Evolutionary conservation across 2,113 vertebrate species (phyloP).

Genomic region (Lagopus muta): DNA sequence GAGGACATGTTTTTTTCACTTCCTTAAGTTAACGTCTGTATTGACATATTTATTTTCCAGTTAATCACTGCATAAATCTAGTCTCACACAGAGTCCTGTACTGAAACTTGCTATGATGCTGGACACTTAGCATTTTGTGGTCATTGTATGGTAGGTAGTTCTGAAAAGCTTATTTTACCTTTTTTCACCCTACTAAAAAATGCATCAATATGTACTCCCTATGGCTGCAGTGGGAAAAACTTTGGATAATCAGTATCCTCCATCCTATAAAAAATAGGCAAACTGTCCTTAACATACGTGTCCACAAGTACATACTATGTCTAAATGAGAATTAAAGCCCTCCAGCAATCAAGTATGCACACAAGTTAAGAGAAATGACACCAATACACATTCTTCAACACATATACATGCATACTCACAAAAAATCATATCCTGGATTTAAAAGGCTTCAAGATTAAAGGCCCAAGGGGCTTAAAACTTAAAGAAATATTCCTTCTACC

Average conservation of each 20-base stretch:
- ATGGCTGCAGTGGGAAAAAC: not conserved
- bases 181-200: not conserved
- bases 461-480: conserved; percentile 72
- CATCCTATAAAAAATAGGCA: not conserved
- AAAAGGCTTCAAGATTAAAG: conserved; percentile 84
- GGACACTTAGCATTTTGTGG: not conserved
- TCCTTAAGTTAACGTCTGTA: not conserved
- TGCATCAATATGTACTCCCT: conserved; percentile 15
- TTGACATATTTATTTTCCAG: not conserved
- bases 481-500: conserved; percentile 82
- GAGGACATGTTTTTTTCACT: not conserved
- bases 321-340: conserved; percentile 63
- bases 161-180: not conserved
- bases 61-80: fast-evolving
- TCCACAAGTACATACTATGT: not conserved
- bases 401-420: conserved; percentile 55
- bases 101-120: not conserved
- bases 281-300: not conserved
- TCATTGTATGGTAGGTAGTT: not conserved
- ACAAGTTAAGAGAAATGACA: conserved; percentile 85
- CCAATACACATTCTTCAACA: conserved; percentile 45
- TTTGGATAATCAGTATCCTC: not conserved
- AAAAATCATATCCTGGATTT: conserved; percentile 83
- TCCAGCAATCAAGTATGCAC: conserved; percentile 68
- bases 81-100: fast-evolving